phyloP scores from a whole-genome alignment of 1,140 invertebrate genomes.

The Drosophila micromelanica region DNA sequence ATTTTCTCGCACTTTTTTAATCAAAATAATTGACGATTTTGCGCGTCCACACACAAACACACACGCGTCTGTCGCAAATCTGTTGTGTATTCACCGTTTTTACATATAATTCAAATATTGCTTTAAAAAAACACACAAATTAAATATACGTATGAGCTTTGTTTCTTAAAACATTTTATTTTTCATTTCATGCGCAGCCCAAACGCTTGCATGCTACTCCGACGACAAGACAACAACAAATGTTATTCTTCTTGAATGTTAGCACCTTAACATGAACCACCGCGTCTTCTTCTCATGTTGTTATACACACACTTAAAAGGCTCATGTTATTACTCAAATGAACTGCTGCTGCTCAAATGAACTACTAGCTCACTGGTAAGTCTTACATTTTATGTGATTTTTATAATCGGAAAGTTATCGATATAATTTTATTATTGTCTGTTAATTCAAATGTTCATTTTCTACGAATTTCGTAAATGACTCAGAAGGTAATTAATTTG shows the following conservation, averaged over 20 bases:
- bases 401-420: slow-evolving; percentile 14
- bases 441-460: background rate
- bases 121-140: background rate
- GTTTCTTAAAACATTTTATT: slow-evolving; percentile 35
- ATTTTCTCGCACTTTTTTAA: slow-evolving; percentile 40
- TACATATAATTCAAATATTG: slow-evolving; percentile 2
- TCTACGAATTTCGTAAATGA: too few relatives aligned
- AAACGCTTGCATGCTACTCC: slow-evolving; percentile 30
- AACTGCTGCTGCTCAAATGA: slow-evolving; percentile 16
- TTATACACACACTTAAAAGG: slow-evolving; percentile 22
- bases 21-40: slow-evolving; percentile 37
- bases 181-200: slow-evolving; percentile 29
- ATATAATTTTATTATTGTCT: background rate
- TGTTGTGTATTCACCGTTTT: slow-evolving; percentile 16
- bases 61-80: slow-evolving; percentile 10
- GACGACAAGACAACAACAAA: slow-evolving; percentile 49
- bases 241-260: slow-evolving; percentile 41
- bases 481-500: too few relatives aligned
- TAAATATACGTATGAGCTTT: slow-evolving; percentile 11
- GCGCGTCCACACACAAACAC: slow-evolving; percentile 24
- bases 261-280: slow-evolving; percentile 14
- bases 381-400: background rate
- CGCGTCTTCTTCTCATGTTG: slow-evolving; percentile 16
- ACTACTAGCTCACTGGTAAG: background rate
- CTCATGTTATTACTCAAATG: slow-evolving; percentile 25